Percentiles rank a stretch among this genome's conserved stretches.
Evolutionary conservation across 1,140 invertebrate genomes (phyloP).

Genomic region (Thalassaphorura encarpata): DNA sequence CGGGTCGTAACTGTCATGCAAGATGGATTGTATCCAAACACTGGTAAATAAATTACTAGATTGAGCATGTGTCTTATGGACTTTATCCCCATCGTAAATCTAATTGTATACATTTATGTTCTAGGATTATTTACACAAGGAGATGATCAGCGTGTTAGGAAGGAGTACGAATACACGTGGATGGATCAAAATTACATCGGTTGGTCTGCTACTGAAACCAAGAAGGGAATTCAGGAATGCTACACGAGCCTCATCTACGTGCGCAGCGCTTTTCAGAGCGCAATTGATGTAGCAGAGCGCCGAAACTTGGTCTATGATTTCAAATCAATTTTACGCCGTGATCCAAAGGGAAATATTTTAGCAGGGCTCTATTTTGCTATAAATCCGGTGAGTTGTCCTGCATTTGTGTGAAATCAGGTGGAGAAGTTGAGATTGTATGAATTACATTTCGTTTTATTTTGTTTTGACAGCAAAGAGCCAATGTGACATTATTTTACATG

Average conservation of each 20-base stretch:
- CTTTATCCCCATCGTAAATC: neutral
- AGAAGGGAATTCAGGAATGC: slow-evolving; percentile 19
- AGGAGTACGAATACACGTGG: slow-evolving; percentile 69
- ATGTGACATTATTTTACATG: slow-evolving; percentile 30
- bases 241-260: slow-evolving; percentile 59
- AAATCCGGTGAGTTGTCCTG: slow-evolving; percentile 38
- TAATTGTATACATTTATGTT: too few species aligned
- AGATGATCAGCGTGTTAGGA: slow-evolving; percentile 56
- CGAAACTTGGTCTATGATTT: slow-evolving; percentile 82
- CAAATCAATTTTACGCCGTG: slow-evolving; percentile 63
- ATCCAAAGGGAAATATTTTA: slow-evolving; percentile 64
- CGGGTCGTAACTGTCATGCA: slow-evolving; percentile 75
- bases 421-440: too few species aligned
- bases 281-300: slow-evolving; percentile 73
- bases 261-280: slow-evolving; percentile 63
- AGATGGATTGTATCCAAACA: slow-evolving; percentile 72
- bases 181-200: slow-evolving; percentile 59
- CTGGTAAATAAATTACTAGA: slow-evolving; percentile 43
- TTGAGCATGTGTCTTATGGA: neutral
- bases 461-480: slow-evolving; percentile 46
- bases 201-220: slow-evolving; percentile 55
- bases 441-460: slow-evolving; percentile 33
- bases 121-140: slow-evolving; percentile 70
- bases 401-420: slow-evolving; percentile 40
- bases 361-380: slow-evolving; percentile 73